Base-by-base conservation (phyloP, 2,113 vertebrate genomes). In the Uria aalge region DNA sequence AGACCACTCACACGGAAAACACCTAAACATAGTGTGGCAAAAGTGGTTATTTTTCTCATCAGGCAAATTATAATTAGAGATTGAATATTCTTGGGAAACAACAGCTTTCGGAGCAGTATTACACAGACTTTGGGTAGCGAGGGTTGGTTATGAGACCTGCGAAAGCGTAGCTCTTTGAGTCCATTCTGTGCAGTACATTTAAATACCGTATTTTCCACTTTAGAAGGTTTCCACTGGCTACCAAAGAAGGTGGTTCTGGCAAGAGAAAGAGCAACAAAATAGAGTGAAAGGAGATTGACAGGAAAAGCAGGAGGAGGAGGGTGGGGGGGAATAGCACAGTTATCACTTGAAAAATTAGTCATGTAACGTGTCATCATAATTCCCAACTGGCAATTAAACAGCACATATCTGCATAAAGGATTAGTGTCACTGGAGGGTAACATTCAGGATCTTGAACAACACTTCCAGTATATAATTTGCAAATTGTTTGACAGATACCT, bases 281-380 rank as follows among this genome's bases (percentile, higher is more conserved):
- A 55, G 48, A 82, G 62, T 82, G 62, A 92, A 88, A 88, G 45
- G 45, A 94, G 92, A 88, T 82, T 96, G 95, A 94, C 83, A 88
- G 69, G 55, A 80, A 38, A 75, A 85, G 50, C 11, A 22, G 63
- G 11, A 92, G 83, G 75, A 62, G 88, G 57, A 80, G 83, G 79
- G 30, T 43, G 56, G 55, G 67, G 67, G 67, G 29, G 63, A 94
- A 88, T 48, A 84, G 87, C 60, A 81, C 3, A 3, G 62, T 77
- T 92, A 71, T 32, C 77, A 64, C 91, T 94, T 91, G 57, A 94
- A 90, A 93, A 91, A 90, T 90, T 76, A 91, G 88, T 93, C 88
- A 92, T 57, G 57, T 85, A 88, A 93, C 6, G 18, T 94, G 82
- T 94, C 80, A 41, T 60, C 12, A 6, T 88, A 84, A 72, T 95